Conservation (phyloP, 2,888 invertebrate species). For the Leptinotarsa peninsularis region DNA sequence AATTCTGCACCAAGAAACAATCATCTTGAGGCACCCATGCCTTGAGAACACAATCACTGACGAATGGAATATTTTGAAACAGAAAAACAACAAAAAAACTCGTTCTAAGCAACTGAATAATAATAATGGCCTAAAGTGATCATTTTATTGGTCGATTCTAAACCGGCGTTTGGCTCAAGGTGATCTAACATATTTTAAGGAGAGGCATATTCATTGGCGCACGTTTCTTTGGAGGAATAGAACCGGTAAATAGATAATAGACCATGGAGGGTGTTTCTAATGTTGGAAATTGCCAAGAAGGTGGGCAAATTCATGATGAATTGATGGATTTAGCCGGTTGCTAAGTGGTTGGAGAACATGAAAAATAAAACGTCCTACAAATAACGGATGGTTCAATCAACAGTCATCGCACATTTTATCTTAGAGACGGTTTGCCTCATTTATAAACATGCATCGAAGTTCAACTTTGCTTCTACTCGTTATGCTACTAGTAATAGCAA, state of each 20-base stretch:
- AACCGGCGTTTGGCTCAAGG: conserved; percentile 57
- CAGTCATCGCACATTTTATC: no score
- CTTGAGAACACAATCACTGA: conserved; percentile 33
- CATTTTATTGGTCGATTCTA: conserved; percentile 58
- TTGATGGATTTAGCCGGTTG: no score
- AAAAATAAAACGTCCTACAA: no score
- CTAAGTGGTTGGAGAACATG: no score
- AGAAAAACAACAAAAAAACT: conserved; percentile 48
- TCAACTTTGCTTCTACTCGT: no score
- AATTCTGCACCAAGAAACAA: no score
- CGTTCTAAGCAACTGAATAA: conserved; percentile 54
- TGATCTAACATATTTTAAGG: conserved; percentile 61
- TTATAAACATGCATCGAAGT: no score
- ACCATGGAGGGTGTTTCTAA: background rate
- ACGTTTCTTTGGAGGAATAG: background rate
- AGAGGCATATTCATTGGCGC: conserved; percentile 50
- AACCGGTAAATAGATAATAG: background rate
- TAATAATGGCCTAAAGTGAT: conserved; percentile 59
- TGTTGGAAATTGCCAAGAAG: no score
- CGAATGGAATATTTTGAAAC: conserved; percentile 36
- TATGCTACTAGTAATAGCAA: no score
- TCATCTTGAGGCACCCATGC: conserved; percentile 40
- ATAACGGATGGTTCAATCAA: no score
- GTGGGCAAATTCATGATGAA: no score
- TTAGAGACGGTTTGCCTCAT: no score